phyloP scores from a whole-genome alignment of 2,888 invertebrate genomes.

The Leucophenga maculata region DNA sequence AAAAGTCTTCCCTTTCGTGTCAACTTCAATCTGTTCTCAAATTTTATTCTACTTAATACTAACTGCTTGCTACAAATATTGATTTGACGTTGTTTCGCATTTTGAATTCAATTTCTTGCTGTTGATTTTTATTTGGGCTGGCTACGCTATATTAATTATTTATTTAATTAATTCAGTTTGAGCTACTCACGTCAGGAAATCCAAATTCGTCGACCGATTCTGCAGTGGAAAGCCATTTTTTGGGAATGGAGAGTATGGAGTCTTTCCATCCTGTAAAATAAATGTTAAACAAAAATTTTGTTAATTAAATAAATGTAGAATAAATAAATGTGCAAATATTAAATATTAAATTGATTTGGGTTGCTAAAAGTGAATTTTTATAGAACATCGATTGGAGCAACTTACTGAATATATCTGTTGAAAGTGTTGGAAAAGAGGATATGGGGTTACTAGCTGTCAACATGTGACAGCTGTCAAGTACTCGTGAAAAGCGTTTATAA shows the following conservation, averaged over 20 bases:
- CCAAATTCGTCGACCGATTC: constrained; percentile 72
- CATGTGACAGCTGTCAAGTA: too few species aligned
- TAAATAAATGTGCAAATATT: too few species aligned
- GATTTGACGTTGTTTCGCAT: neutral
- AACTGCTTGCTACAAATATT: constrained; percentile 18
- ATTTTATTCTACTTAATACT: neutral
- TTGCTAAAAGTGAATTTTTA: too few species aligned
- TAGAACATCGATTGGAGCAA: too few species aligned
- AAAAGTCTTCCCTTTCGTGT: neutral
- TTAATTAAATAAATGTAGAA: too few species aligned
- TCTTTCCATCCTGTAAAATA: constrained; percentile 81
- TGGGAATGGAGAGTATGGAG: constrained; percentile 80
- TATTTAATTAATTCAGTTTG: constrained; percentile 48
- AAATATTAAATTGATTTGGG: too few species aligned
- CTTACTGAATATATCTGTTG: too few species aligned
- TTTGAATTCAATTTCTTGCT: constrained; percentile 18
- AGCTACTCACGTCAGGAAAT: constrained; percentile 72
- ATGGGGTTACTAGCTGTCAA: too few species aligned
- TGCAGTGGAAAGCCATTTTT: constrained; percentile 78
- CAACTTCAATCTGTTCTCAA: neutral
- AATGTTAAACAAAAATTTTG: too few species aligned
- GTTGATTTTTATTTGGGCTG: constrained; percentile 47
- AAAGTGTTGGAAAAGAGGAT: too few species aligned
- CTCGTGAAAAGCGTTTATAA: too few species aligned
- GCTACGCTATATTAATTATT: constrained; percentile 49